Conservation (phyloP, 2,113 vertebrate genomes). For the Malurus alboscapulatus region DNA sequence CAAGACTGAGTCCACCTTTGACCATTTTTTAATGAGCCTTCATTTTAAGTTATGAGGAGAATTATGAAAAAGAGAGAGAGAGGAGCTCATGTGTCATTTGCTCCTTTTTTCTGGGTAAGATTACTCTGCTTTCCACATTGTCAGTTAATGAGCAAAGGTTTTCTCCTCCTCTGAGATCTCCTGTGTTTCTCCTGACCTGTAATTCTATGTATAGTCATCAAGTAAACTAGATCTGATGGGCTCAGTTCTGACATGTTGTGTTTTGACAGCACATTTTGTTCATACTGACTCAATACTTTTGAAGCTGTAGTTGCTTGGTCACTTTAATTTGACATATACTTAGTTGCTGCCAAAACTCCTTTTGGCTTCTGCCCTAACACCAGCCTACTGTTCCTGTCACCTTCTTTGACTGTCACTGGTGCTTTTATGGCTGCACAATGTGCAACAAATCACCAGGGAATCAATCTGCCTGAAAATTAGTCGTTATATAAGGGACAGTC, state of each 20-base stretch:
- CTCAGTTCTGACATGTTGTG: conserved; percentile 47
- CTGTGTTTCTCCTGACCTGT: conserved; percentile 43
- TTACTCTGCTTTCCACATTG: background rate
- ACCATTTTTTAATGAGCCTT: background rate
- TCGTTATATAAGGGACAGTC: conserved; percentile 16
- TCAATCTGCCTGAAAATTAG: conserved; percentile 44
- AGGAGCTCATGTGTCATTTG: background rate
- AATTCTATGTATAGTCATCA: conserved; percentile 50
- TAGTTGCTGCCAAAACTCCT: conserved; percentile 55
- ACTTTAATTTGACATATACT: conserved; percentile 51
- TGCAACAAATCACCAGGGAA: conserved; percentile 51
- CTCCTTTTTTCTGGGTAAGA: background rate
- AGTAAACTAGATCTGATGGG: conserved; percentile 43
- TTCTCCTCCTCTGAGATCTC: conserved; percentile 6
- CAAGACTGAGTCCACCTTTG: background rate
- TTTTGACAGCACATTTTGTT: conserved; percentile 68
- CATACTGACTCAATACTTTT: conserved; percentile 59
- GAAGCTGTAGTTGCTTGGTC: conserved; percentile 57
- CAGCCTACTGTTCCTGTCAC: conserved; percentile 59
- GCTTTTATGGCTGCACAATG: conserved; percentile 56
- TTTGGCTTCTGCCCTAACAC: conserved; percentile 62
- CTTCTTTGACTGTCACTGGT: conserved; percentile 42
- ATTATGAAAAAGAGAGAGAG: background rate
- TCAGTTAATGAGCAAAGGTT: conserved; percentile 26
- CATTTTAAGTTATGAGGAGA: background rate